Conservation (phyloP, 2,797 vertebrate genomes). For the Cuculus canorus region DNA sequence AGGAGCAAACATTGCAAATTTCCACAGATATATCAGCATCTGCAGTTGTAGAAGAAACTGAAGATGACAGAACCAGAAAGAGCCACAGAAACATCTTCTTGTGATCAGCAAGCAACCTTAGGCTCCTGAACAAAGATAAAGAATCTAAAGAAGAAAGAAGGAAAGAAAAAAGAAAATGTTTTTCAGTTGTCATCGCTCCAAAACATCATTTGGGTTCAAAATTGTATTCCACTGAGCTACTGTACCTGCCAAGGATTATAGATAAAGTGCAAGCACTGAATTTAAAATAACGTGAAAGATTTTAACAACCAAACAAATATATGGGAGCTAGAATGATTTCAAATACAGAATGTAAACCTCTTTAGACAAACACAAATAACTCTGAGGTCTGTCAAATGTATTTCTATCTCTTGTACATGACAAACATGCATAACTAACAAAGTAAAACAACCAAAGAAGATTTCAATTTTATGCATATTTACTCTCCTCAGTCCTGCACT, state of each 20-base stretch:
- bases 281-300: constrained; percentile 25
- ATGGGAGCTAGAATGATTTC: not conserved
- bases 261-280: constrained; percentile 33
- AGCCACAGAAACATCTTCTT: constrained; percentile 98
- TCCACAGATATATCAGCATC: constrained; percentile 90
- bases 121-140: constrained; percentile 81
- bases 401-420: not conserved
- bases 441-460: constrained; percentile 40
- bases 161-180: constrained; percentile 60
- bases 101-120: constrained; percentile 86
- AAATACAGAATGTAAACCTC: constrained; percentile 6
- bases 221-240: constrained; percentile 35
- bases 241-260: constrained; percentile 42
- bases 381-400: constrained; percentile 29
- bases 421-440: constrained; percentile 47
- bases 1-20: constrained; percentile 97
- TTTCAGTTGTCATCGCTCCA: constrained; percentile 71
- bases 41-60: constrained; percentile 84
- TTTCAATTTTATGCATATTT: constrained; percentile 54
- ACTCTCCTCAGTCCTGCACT: not conserved
- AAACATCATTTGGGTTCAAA: constrained; percentile 49
- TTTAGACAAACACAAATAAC: constrained; percentile 39
- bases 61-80: constrained; percentile 91
- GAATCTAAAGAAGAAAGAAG: constrained; percentile 79
- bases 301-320: constrained; percentile 29